phyloP scores from a whole-genome alignment of 2,797 vertebrate genomes.

The Sebastolobus alascanus region DNA sequence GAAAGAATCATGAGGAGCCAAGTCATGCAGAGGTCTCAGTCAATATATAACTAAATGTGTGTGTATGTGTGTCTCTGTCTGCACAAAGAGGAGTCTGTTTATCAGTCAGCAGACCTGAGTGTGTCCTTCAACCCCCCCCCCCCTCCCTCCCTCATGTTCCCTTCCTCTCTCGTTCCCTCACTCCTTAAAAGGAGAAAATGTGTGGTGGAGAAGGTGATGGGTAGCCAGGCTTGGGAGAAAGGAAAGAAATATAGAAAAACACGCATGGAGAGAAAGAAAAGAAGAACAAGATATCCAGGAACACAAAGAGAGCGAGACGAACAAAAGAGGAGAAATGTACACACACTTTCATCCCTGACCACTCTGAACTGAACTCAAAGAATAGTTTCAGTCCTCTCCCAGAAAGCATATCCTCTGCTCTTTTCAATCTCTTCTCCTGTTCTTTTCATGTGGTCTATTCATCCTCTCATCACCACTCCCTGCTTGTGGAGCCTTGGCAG shows the following conservation, averaged over 20 bases:
- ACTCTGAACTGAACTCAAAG: constrained; percentile 38
- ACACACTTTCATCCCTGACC: constrained; percentile 34
- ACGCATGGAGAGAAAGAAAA: constrained; percentile 32
- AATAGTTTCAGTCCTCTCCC: constrained; percentile 36
- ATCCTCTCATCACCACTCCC: constrained; percentile 70
- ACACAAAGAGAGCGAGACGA: constrained; percentile 21
- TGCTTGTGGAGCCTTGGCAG: constrained; percentile 51
- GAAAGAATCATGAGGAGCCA: constrained; percentile 63
- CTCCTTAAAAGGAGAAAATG: constrained; percentile 84
- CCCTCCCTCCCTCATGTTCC: constrained; percentile 23
- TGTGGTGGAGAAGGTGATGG: constrained; percentile 50
- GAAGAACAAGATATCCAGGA: constrained; percentile 3
- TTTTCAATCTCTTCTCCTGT: constrained; percentile 32
- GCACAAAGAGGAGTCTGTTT: constrained; percentile 84
- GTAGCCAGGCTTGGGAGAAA: constrained; percentile 40
- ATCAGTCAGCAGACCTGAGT: constrained; percentile 76
- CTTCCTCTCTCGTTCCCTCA: constrained; percentile 58
- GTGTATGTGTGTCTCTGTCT: constrained; percentile 23
- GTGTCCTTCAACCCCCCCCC: constrained; percentile 55
- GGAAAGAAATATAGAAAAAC: constrained; percentile 15
- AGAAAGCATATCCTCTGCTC: constrained; percentile 33
- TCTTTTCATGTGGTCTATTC: constrained; percentile 57
- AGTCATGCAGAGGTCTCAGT: constrained; percentile 73
- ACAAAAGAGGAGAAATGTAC: not conserved
- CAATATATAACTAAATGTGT: constrained; percentile 73